Evolutionary conservation across 1,140 invertebrate genomes (phyloP).

Genomic region (Lasioglossum baleicum): DNA sequence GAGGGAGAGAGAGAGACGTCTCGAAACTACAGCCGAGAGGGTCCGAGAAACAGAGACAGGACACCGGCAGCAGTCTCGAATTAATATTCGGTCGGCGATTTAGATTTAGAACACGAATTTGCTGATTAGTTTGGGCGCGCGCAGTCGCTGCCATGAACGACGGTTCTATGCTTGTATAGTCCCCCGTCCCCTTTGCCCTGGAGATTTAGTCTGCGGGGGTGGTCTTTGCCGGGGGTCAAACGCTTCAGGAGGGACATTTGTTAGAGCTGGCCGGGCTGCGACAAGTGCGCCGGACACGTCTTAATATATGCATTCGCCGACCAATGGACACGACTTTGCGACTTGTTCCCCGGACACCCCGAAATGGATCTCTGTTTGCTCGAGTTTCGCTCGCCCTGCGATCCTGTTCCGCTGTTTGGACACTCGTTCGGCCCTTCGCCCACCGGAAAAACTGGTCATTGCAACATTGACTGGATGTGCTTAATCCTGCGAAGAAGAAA

Average conservation of each 20-base stretch:
- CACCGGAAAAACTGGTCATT: no score
- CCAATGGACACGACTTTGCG: constrained; percentile 52
- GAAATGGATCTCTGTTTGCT: neutral
- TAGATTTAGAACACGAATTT: constrained; percentile 71
- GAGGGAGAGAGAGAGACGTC: no score
- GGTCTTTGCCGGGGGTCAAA: constrained; percentile 58
- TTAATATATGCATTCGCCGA: constrained; percentile 65
- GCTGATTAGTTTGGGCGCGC: constrained; percentile 63
- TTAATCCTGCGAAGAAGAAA: no score
- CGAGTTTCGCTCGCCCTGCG: no score
- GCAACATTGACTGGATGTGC: no score
- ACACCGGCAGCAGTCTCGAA: constrained; percentile 42
- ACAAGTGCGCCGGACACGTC: constrained; percentile 67
- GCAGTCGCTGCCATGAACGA: constrained; percentile 30
- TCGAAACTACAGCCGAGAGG: neutral
- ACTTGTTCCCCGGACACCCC: constrained; percentile 8
- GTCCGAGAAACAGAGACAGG: constrained; percentile 12
- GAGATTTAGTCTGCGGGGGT: constrained; percentile 55
- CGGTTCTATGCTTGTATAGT: no score
- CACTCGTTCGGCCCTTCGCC: no score
- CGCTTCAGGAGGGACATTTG: constrained; percentile 65
- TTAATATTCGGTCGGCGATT: constrained; percentile 69
- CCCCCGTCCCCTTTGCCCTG: constrained; percentile 22
- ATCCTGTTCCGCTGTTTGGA: no score
- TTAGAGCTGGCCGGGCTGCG: constrained; percentile 53